Conservation (phyloP, 2,113 vertebrate species). For the Echinops telfairi region DNA sequence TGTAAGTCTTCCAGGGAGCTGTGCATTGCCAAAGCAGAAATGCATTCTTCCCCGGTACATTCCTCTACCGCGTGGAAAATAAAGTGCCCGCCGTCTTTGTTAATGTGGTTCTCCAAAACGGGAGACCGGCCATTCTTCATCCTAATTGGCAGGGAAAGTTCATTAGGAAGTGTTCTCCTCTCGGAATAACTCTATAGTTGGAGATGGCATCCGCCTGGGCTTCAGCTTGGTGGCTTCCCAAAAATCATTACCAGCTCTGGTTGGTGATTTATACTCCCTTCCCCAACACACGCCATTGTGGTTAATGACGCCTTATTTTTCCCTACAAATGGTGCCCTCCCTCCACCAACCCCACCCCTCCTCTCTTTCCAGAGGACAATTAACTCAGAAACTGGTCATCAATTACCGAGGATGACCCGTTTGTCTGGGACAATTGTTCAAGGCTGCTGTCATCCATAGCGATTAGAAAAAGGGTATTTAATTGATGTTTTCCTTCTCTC, state of each 20-base stretch:
- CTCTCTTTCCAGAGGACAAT: conserved; percentile 76
- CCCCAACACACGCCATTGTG: conserved; percentile 67
- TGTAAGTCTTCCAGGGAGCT: not conserved
- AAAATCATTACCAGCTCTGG: conserved; percentile 20
- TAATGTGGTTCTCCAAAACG: no score
- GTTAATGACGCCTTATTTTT: conserved; percentile 74
- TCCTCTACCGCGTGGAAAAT: not conserved
- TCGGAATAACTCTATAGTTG: not conserved
- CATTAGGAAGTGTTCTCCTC: conserved; percentile 27
- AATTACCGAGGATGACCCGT: conserved; percentile 85
- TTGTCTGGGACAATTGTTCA: conserved; percentile 80
- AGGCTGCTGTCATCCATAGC: conserved; percentile 60
- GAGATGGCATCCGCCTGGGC: not conserved
- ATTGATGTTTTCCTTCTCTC: conserved; percentile 17
- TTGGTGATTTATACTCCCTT: conserved; percentile 74
- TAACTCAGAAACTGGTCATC: conserved; percentile 82
- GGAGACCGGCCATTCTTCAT: conserved; percentile 67
- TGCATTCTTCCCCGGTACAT: not conserved
- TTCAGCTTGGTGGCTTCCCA: not conserved
- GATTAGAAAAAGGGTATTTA: conserved; percentile 83
- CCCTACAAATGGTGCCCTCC: conserved; percentile 70
- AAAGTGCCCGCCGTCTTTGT: not conserved
- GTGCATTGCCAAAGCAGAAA: not conserved
- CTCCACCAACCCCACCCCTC: conserved; percentile 50
- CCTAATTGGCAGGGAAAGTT: conserved; percentile 53